Percentiles rank a stretch among this genome's conserved stretches.
phyloP scores from a whole-genome alignment of 2,888 invertebrate genomes.

The Endotricha flammealis region DNA sequence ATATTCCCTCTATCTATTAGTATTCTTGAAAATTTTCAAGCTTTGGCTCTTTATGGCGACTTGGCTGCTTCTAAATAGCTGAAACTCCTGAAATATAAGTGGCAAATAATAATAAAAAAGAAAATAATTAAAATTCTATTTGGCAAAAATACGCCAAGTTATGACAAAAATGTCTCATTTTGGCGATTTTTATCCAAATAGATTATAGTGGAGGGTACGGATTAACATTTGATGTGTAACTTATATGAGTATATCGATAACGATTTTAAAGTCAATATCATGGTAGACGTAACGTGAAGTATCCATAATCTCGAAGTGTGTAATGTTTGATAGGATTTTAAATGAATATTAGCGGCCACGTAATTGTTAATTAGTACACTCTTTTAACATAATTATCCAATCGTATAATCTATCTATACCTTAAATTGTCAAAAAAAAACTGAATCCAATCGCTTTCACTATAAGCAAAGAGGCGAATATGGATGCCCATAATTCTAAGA shows the following conservation, averaged over 20 bases:
- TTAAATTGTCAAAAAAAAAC: slow-evolving; percentile 7
- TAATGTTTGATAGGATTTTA: neutral
- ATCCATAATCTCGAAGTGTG: neutral
- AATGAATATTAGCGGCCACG: neutral
- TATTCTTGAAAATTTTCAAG: slow-evolving; percentile 5
- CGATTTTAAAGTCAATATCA: neutral
- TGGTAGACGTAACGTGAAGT: neutral
- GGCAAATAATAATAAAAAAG: no score
- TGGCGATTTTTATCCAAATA: neutral
- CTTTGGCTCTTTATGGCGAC: neutral
- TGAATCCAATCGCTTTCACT: slow-evolving; percentile 20
- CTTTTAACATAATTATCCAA: neutral
- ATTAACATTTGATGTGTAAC: slow-evolving; percentile 1
- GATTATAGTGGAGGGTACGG: neutral
- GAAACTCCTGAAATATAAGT: neutral
- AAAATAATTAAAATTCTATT: no score
- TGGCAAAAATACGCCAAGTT: neutral
- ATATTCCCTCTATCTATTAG: slow-evolving; percentile 21
- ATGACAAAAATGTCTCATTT: neutral
- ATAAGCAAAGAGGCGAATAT: slow-evolving; percentile 6
- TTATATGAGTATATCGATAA: neutral
- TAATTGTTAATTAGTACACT: neutral
- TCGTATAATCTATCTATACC: neutral
- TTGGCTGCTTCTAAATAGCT: neutral
- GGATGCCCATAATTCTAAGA: slow-evolving; percentile 15